Conservation (phyloP, 2,888 invertebrate species). For the Helicoverpa assulta region DNA sequence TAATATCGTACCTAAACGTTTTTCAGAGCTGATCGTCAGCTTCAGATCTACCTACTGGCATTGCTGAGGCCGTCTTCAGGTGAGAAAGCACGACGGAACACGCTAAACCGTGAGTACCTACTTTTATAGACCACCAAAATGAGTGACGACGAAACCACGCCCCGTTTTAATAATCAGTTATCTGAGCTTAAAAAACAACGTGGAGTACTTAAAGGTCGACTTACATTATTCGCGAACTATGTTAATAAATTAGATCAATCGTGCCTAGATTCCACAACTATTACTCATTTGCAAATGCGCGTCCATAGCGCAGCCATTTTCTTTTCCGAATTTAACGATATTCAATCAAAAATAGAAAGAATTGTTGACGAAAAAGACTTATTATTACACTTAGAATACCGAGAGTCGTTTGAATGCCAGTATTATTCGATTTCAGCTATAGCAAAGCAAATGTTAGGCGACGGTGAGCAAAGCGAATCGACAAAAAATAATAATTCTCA, state of each 20-base stretch:
- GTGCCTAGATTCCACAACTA: background rate
- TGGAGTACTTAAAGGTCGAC: background rate
- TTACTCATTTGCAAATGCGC: constrained; percentile 2
- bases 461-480: no score
- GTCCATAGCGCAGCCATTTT: no score
- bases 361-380: no score
- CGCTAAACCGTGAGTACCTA: no score
- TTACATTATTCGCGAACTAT: constrained; percentile 3
- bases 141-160: background rate
- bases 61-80: background rate
- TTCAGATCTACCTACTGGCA: background rate
- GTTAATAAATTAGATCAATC: constrained; percentile 2
- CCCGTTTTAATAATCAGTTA: background rate
- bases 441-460: no score
- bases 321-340: no score
- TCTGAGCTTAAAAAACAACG: constrained; percentile 4
- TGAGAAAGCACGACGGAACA: background rate
- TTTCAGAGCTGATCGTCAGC: background rate
- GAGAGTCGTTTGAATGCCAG: no score
- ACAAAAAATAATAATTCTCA: no score
- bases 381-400: no score
- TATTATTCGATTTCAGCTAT: no score
- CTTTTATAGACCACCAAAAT: background rate
- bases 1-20: constrained; percentile 9
- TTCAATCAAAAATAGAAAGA: no score